Conservation (phyloP, 2,113 vertebrate species). For the Eleginops maclovinus region DNA sequence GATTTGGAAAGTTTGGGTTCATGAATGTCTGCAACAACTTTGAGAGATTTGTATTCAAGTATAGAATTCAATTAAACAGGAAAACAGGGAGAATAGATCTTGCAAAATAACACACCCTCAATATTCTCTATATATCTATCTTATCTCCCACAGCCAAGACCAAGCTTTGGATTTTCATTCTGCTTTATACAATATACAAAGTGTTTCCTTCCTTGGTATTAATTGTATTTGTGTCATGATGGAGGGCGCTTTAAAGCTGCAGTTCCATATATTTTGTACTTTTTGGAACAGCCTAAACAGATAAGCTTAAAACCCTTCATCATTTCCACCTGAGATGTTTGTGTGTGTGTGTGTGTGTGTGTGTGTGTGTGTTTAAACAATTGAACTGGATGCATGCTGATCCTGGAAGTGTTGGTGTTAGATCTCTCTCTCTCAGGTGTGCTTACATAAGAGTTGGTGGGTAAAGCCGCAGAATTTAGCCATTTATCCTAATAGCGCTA, state of each 20-base stretch:
- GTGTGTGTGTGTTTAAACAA: neutral
- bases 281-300: too few relatives aligned
- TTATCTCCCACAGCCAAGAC: slow-evolving; percentile 11
- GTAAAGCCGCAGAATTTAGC: neutral
- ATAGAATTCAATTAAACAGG: slow-evolving; percentile 16
- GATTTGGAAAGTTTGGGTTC: slow-evolving; percentile 25
- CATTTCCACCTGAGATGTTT: neutral
- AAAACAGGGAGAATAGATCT: neutral
- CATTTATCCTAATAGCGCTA: neutral
- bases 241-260: neutral
- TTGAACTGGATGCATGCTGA: neutral
- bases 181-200: neutral
- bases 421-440: neutral
- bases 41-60: slow-evolving; percentile 29
- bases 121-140: neutral
- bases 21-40: slow-evolving; percentile 22
- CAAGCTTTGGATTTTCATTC: neutral
- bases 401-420: neutral
- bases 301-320: neutral
- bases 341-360: too few relatives aligned
- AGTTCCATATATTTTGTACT: neutral
- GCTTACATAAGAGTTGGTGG: neutral
- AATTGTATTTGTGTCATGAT: neutral
- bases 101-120: neutral
- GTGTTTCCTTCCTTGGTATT: neutral